Conservation (phyloP, 2,888 invertebrate species). For the Diabrotica balteata region DNA sequence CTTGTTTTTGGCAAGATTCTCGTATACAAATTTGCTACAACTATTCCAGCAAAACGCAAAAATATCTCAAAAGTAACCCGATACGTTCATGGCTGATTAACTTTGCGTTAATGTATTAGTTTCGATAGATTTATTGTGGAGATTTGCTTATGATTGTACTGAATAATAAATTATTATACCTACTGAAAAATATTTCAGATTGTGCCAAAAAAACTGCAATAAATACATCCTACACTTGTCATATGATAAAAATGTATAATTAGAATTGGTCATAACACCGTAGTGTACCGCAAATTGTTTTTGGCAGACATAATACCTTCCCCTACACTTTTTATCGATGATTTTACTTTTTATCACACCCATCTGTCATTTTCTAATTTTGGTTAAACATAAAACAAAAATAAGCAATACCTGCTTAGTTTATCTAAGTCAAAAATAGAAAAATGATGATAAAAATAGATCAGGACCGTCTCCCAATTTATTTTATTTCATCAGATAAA, state of each 20-base stretch:
- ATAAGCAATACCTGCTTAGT: too few relatives aligned
- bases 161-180: conserved; percentile 1
- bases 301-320: conserved; percentile 1
- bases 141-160: neutral
- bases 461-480: too few relatives aligned
- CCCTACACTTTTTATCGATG: neutral
- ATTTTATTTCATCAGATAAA: too few relatives aligned
- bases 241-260: conserved; percentile 1
- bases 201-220: conserved; percentile 2
- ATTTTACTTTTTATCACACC: too few relatives aligned
- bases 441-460: too few relatives aligned
- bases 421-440: too few relatives aligned
- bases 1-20: conserved; percentile 2
- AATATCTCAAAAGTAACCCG: neutral
- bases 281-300: neutral
- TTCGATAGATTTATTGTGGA: neutral
- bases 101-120: conserved; percentile 1
- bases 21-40: neutral
- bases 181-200: neutral
- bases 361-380: too few relatives aligned
- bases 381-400: too few relatives aligned
- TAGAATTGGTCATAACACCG: conserved; percentile 1
- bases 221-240: conserved; percentile 1
- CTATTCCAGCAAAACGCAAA: neutral
- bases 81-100: neutral